Base-by-base conservation (phyloP, 2,888 invertebrate species). In the Epiperipatus broadwayi region DNA sequence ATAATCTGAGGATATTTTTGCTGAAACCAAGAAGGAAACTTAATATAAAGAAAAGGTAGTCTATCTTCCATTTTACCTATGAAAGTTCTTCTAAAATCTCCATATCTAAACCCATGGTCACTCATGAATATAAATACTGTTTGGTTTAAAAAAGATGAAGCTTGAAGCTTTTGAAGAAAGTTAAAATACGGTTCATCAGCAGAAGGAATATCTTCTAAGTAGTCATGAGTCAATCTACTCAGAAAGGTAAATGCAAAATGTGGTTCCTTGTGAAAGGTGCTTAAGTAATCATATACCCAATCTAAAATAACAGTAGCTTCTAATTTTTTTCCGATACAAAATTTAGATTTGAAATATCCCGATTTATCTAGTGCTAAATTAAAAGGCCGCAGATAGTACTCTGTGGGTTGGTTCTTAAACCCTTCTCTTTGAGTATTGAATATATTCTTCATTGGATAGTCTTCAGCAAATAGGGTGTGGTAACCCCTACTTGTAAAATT, bases 221-320 rank as follows among this genome's bases (percentile, higher is more conserved):
- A 73, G 53, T 87, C 85, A 54, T 89, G 87, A 3, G 79, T 77
- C 49, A 85, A 63, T 38, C 78, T 74, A 1, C 75, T 72, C 43
- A 77, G 70, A 80, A 85, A 87, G 52, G 79, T 75, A 49, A 87
- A 76, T 0, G 74, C 78, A 57, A 87, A 84, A 51, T 75, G 72
- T 12, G 69, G 68, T 5, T 69, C 66, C 0, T 61, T 52, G 37
- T 60, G 61, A 53, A 79, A 69, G 3, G 63, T 62, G 0, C 59
- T 58, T 1, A 72, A 67, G 41, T 79, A 70, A 48, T 71, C 73
- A 37, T 63, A 57, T 5, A 75, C 65, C 51, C 78, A 81, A 42
- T 77, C 70, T 22, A 84, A 59, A 2, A 83, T 60, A 12, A 76
- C 71, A 47, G 73, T 69, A 42, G 73, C 73, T 33, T 72, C 73